Conservation (phyloP, 2,888 invertebrate genomes). For the Xiphydria camelus region DNA sequence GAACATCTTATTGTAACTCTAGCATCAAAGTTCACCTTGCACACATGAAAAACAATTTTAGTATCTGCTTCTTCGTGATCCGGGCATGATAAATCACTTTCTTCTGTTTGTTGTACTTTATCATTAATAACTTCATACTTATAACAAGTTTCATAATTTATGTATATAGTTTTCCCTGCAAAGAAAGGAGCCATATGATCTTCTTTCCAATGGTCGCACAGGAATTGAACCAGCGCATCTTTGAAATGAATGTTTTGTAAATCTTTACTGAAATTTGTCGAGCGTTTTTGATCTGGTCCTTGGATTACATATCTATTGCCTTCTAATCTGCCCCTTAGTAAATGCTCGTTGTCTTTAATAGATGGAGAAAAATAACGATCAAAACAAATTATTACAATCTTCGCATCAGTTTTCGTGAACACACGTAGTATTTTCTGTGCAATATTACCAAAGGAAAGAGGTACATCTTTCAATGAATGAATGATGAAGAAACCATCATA, state of each 20-base stretch:
- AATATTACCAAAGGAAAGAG: slow-evolving; percentile 34
- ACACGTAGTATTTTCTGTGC: slow-evolving; percentile 1
- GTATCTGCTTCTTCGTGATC: slow-evolving; percentile 28
- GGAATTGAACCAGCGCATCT: slow-evolving; percentile 33
- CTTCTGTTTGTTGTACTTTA: slow-evolving; percentile 2
- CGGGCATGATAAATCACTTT: slow-evolving; percentile 11
- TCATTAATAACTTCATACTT: slow-evolving; percentile 3
- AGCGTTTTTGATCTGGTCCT: slow-evolving; percentile 34
- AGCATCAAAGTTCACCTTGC: slow-evolving; percentile 4
- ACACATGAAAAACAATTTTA: slow-evolving; percentile 20
- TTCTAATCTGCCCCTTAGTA: slow-evolving; percentile 24
- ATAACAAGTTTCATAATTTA: slow-evolving; percentile 5
- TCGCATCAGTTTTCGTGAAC: slow-evolving; percentile 9
- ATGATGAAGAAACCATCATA: slow-evolving; percentile 18
- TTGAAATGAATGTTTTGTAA: slow-evolving; percentile 34
- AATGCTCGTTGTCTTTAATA: no score
- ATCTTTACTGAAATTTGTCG: slow-evolving; percentile 29
- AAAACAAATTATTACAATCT: slow-evolving; percentile 19
- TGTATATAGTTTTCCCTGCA: background rate
- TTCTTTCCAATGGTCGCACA: slow-evolving; percentile 34
- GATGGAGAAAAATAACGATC: slow-evolving; percentile 24
- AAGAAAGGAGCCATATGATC: slow-evolving; percentile 36
- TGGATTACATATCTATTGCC: slow-evolving; percentile 28
- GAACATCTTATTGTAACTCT: slow-evolving; percentile 11
- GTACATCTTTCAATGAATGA: slow-evolving; percentile 9